Percentiles rank a stretch among this genome's conserved stretches.
Evolutionary conservation across 1,140 invertebrate species (phyloP).

Genomic region (Meloidogyne chitwoodi): DNA sequence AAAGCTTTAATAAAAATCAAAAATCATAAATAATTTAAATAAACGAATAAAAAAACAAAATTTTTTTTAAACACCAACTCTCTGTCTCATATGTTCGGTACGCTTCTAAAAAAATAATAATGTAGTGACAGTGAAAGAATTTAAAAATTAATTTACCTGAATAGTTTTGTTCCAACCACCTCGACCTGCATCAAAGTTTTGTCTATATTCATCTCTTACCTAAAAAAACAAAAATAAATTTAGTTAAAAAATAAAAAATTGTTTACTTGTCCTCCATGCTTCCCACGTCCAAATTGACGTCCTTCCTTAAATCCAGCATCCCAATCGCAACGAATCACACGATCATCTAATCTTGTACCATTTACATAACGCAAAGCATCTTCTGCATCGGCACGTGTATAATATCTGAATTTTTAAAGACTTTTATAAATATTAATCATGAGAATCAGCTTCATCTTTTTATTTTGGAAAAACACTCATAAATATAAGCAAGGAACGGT

Average conservation of each 20-base stretch:
- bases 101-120: neutral
- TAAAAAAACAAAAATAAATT: slow-evolving; percentile 62
- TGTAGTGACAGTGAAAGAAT: neutral
- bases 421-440: too few relatives aligned
- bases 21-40: neutral
- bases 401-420: slow-evolving; percentile 68
- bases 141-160: neutral
- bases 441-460: too few relatives aligned
- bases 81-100: neutral
- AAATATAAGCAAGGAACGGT: too few relatives aligned
- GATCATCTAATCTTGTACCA: slow-evolving; percentile 90
- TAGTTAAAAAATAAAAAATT: slow-evolving; percentile 21
- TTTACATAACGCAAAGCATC: slow-evolving; percentile 92
- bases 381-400: slow-evolving; percentile 80
- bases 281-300: slow-evolving; percentile 92
- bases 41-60: neutral
- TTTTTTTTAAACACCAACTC: neutral
- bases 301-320: slow-evolving; percentile 98
- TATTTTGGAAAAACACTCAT: too few relatives aligned
- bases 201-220: slow-evolving; percentile 95
- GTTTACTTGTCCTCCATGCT: slow-evolving; percentile 89
- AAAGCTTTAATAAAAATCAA: neutral
- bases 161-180: slow-evolving; percentile 71
- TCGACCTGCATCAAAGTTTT: slow-evolving; percentile 89
- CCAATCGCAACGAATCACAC: slow-evolving; percentile 93